Base-by-base conservation (phyloP, 2,888 invertebrate genomes). In the Ferdinandea cuprea region DNA sequence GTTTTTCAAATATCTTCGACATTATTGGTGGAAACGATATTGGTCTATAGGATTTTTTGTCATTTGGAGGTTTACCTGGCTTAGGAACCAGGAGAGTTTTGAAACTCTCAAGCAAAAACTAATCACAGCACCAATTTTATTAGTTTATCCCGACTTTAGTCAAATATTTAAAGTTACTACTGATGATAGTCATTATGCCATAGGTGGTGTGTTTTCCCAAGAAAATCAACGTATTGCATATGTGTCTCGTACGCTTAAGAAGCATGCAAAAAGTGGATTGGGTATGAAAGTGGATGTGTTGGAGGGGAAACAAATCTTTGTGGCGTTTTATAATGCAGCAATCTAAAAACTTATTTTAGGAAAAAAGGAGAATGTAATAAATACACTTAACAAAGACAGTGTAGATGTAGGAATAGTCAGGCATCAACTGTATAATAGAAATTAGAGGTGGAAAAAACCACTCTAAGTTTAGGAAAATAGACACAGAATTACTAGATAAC, bases 151-250 rank as follows among this genome's bases (percentile, higher is more conserved):
- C 9, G 68, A 68, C 37, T 69, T 58, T 28, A 69, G 28, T 48
- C 48, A 58, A 69, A 71, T 13, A 8, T 59, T 71, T 50, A 50
- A 71, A 13, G 59, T 59, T 9, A 65, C 77, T 46, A 63, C 77
- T 9, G 77, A 77, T 30, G 46, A 52, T 28, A 68, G 54, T 8
- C 46, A 59, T 25, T 68, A 56, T 15, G 76, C 76, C 11, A 59
- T 61, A 25, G 76, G 68, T 32, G 68, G 58, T n/a, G 37, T 66
- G 1, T 50, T 66, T 19, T 65, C 56, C 0, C 52, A 66, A 32
- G 59, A 59, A 35, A 76, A 76, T 37, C 52, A 73, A 32, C 56
- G 46, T 28, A 66, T 74, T 37, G 56, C 48, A 28, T 76, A 40
- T 17, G 44, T 68, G 13, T 77, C 69, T 11, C 19, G 68, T 5